Base-by-base conservation (phyloP, 2,113 vertebrate genomes). In the Misgurnus anguillicaudatus region DNA sequence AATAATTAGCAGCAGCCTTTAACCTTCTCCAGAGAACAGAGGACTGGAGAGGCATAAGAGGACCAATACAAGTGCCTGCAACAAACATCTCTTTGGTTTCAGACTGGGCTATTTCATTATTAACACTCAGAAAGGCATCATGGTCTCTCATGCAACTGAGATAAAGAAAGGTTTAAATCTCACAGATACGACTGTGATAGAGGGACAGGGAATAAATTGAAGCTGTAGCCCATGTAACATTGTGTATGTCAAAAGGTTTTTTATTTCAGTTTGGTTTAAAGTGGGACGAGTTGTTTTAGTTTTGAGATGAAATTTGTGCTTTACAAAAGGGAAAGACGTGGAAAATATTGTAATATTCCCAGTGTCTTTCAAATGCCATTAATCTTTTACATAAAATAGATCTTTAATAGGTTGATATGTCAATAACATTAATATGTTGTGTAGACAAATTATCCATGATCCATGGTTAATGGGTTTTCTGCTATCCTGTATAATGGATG, bases 1-100 rank as follows among this genome's bases (percentile, higher is more conserved):
- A 89, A 86, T 91, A 85, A 89, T 86, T 80, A 80, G 78, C 80
- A 78, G 58, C 78, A 75, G 62, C 60, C 38, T 63, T 82, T 51
- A 73, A 57, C 61, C 39, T 61, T 82, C 67, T 42, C 53, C 21
- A 73, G 51, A 55, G 60, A 71, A 51, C 68, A 78, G 61, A 83
- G 67, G 71, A 64, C 81, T 24, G 58, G 57, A 55, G 62, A 64
- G 47, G 67, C 38, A 9, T 42, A 62, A 45, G 62, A 24, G 47
- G 64, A 74, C 19, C 6, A 45, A 63, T 67, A 17, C 3, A 53
- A 60, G 45, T 14, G 3, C 19, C 14, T 51, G 39, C 67, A 58
- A 45, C 55, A 24, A 68, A 42, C 68, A 67, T 64, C 31, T 47
- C 39, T 73, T 67, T 9, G 57, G 58, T n/a, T 31, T 13, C 19